A percentile compares a stretch with the other conserved stretches of the same genome.
These are phyloP conservation scores for Lysandra bellargus DNA, from an alignment of 2,888 invertebrate genomes.

Conservation along the genomic window DNA sequence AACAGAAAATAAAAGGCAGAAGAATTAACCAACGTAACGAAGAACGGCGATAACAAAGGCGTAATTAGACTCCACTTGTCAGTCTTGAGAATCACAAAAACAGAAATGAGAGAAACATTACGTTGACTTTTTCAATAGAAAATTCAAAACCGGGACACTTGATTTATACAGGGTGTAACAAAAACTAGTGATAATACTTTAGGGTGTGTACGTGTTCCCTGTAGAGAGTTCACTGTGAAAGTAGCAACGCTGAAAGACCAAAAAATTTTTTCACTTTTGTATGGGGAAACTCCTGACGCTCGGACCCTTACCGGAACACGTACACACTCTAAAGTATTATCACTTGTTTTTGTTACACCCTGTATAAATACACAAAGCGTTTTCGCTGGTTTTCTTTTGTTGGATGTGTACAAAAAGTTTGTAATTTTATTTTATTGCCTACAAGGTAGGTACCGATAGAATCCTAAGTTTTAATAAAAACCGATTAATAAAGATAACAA, in stretches of 20 bases:
- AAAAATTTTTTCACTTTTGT: too few relatives aligned
- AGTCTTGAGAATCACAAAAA: conserved; percentile 28
- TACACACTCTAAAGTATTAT: too few relatives aligned
- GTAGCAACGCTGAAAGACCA: too few relatives aligned
- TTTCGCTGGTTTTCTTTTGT: background rate
- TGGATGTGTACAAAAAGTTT: background rate
- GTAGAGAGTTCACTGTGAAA: too few relatives aligned
- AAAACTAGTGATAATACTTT: too few relatives aligned
- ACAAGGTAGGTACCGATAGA: background rate
- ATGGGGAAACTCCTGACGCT: too few relatives aligned
- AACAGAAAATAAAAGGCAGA: conserved; percentile 19
- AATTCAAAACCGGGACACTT: background rate
- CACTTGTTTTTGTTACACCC: too few relatives aligned
- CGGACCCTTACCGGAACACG: too few relatives aligned
- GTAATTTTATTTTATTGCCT: background rate
- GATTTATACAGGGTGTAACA: background rate
- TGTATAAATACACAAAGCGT: background rate
- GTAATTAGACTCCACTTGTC: conserved; percentile 30
- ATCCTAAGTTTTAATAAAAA: background rate
- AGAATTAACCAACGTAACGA: conserved; percentile 21
- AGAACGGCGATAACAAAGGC: conserved; percentile 23
- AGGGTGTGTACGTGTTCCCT: too few relatives aligned
- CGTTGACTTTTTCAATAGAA: conserved; percentile 4
- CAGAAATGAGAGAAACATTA: conserved; percentile 26
- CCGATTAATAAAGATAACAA: background rate